Percentiles rank a stretch among this genome's conserved stretches.
Conservation (phyloP, 2,113 vertebrate genomes). For the Myanophis thanlyinensis region DNA sequence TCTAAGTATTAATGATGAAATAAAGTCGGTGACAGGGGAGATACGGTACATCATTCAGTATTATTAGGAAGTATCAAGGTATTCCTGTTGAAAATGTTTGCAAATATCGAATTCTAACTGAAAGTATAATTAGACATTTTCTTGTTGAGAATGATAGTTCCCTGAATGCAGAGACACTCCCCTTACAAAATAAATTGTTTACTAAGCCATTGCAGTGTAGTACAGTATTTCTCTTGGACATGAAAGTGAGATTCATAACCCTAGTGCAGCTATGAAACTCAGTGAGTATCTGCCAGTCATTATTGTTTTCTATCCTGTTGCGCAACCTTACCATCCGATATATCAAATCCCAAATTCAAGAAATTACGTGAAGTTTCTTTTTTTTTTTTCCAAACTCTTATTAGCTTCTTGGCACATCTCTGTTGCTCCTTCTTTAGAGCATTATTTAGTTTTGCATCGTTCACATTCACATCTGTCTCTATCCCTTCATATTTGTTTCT, state of each 20-base stretch:
- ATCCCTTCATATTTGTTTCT: too few relatives aligned
- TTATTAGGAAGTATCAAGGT: not conserved
- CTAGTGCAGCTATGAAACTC: not conserved
- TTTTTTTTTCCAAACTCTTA: too few relatives aligned
- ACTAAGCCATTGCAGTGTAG: not conserved
- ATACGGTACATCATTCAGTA: not conserved
- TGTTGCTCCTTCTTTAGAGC: too few relatives aligned
- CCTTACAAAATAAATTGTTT: not conserved
- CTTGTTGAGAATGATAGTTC: not conserved
- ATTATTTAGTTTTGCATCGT: too few relatives aligned
- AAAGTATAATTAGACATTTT: not conserved
- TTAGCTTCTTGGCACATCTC: too few relatives aligned
- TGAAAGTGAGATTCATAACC: not conserved
- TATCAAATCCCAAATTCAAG: not conserved
- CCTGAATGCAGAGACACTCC: not conserved
- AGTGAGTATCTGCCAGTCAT: not conserved
- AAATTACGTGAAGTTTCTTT: not conserved
- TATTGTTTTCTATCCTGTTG: not conserved
- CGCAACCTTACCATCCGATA: not conserved
- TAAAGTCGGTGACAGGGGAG: not conserved
- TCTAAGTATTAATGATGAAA: not conserved
- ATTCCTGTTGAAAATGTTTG: not conserved
- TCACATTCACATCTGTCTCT: too few relatives aligned
- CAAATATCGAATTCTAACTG: not conserved
- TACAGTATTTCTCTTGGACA: not conserved